Conservation (phyloP, 2,113 vertebrate genomes). For the Heliornis fulica region DNA sequence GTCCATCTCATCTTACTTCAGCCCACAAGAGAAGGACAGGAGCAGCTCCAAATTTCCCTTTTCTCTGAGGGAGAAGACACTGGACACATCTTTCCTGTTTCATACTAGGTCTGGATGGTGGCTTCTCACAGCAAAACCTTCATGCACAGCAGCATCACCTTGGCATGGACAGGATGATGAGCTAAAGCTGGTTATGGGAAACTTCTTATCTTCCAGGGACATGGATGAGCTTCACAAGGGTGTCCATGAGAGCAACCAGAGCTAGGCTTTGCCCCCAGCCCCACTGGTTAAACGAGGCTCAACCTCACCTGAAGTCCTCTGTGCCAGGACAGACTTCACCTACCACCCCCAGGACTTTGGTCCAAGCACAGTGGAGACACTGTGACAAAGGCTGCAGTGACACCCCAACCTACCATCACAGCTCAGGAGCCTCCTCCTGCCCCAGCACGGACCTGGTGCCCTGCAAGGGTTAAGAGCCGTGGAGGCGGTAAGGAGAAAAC, state of each 20-base stretch:
- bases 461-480: conserved; percentile 65
- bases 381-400: neutral
- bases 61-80: neutral
- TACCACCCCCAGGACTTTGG: neutral
- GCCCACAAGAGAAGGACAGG: neutral
- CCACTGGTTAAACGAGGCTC: neutral
- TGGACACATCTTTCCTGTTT: neutral
- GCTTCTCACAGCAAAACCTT: neutral
- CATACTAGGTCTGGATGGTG: neutral
- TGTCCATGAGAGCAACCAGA: neutral
- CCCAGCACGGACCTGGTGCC: neutral
- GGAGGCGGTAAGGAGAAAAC: conserved; percentile 23
- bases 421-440: neutral
- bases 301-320: neutral
- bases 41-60: neutral
- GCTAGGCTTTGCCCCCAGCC: neutral
- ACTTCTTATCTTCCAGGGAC: neutral
- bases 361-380: rapidly evolving
- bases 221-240: neutral
- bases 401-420: neutral
- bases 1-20: neutral
- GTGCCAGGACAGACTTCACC: neutral
- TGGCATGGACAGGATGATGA: neutral
- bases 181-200: neutral
- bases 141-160: neutral